Conservation (phyloP, 2,888 invertebrate species). For the Plebejus melissa region DNA sequence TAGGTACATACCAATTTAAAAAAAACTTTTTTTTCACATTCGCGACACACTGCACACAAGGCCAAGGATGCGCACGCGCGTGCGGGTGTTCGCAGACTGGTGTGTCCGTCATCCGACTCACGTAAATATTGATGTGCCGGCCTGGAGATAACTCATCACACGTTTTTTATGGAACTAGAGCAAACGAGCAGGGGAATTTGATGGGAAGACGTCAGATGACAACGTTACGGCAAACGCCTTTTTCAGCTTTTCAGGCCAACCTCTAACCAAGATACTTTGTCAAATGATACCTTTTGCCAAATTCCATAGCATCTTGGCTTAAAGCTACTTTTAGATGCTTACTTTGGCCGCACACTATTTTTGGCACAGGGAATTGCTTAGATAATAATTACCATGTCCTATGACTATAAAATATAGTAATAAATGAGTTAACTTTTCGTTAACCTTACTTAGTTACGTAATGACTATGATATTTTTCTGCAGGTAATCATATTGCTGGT, state of each 20-base stretch:
- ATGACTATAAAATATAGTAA: no score
- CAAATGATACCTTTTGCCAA: no score
- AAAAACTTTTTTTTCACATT: not conserved
- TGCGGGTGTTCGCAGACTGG: not conserved
- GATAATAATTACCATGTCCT: no score
- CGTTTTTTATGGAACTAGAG: conserved; percentile 13
- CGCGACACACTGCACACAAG: not conserved
- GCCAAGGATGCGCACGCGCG: conserved; percentile 5
- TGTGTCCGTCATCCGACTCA: not conserved
- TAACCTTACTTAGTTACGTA: no score
- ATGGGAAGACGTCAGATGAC: not conserved
- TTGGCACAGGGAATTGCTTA: no score
- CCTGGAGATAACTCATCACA: not conserved
- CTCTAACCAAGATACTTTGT: no score
- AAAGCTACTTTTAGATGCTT: no score
- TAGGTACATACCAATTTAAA: not conserved
- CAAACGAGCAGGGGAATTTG: not conserved
- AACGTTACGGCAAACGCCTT: not conserved
- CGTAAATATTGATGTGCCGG: conserved; percentile 9
- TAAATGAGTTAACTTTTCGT: no score
- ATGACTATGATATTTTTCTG: no score
- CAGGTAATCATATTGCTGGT: no score
- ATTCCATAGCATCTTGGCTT: no score
- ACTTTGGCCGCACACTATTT: no score
- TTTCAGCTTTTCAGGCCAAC: not conserved